phyloP scores from a whole-genome alignment of 2,113 vertebrate genomes.

The Regulus satrapa region DNA sequence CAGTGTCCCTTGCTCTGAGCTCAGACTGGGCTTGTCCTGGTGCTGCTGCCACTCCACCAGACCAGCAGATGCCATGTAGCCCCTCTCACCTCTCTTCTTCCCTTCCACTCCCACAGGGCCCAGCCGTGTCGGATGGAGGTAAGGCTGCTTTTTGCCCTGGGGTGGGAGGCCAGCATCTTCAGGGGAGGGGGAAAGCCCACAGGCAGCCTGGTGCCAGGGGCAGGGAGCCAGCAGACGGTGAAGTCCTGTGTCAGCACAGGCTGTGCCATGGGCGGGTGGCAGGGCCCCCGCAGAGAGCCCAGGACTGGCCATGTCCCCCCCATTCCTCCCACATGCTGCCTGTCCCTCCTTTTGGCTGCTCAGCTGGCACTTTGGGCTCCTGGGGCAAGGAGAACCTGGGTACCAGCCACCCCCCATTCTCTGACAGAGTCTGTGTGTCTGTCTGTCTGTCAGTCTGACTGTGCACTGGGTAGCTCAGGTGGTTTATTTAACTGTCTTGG shows the following conservation, averaged over 20 bases:
- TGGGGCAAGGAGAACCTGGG: background rate
- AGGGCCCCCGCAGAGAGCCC: background rate
- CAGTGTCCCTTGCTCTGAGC: background rate
- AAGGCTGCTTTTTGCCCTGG: constrained; percentile 30
- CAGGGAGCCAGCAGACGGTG: background rate
- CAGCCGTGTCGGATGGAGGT: constrained; percentile 77
- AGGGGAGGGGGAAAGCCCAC: background rate
- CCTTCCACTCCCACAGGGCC: constrained; percentile 67
- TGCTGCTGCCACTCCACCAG: background rate
- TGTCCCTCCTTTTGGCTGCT: background rate
- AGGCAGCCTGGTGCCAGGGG: background rate
- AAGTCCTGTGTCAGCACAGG: background rate
- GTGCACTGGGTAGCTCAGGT: background rate
- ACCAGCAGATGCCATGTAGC: background rate
- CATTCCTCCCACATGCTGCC: accelerated
- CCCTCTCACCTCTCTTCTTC: constrained; percentile 43
- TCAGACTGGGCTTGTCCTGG: background rate
- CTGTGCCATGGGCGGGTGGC: background rate
- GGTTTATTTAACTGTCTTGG: accelerated
- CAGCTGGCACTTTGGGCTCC: background rate
- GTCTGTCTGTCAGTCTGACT: background rate
- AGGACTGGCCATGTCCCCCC: background rate
- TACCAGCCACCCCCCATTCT: background rate
- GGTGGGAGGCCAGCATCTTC: background rate
- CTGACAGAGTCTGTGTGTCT: background rate